Percentiles rank a stretch among this genome's conserved stretches.
Evolutionary conservation across 1,140 invertebrate genomes (phyloP).

Genomic region (Bacillus rossius): DNA sequence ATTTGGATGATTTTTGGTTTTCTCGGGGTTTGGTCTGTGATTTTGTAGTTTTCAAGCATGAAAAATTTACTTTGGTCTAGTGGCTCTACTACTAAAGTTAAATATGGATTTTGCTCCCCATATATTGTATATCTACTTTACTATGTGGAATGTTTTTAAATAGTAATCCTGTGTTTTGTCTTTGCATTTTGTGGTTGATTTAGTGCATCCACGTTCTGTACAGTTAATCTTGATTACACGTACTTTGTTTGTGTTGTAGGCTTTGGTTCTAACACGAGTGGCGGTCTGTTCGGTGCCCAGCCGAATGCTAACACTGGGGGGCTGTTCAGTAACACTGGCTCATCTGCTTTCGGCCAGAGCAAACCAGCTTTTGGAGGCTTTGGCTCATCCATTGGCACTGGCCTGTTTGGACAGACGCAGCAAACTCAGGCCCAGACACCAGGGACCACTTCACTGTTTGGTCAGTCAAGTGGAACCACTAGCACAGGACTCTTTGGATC

Average conservation of each 20-base stretch:
- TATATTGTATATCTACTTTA: no score
- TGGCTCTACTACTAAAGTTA: no score
- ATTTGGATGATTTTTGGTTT: no score
- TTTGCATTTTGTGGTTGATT: no score
- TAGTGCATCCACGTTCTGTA: neutral
- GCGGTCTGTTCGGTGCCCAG: slow-evolving; percentile 22
- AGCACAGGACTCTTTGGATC: slow-evolving; percentile 48
- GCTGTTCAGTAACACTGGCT: slow-evolving; percentile 2
- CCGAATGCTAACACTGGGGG: slow-evolving; percentile 18
- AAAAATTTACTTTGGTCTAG: no score
- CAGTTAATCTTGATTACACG: neutral
- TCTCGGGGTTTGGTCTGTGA: no score
- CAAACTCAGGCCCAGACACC: slow-evolving; percentile 24
- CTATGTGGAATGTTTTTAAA: no score
- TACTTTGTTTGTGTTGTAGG: slow-evolving; percentile 11
- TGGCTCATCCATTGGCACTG: slow-evolving; percentile 22
- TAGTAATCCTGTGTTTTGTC: no score
- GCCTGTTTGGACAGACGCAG: slow-evolving; percentile 45
- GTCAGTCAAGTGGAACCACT: slow-evolving; percentile 42
- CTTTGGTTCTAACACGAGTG: slow-evolving; percentile 4
- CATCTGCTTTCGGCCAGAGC: slow-evolving; percentile 31
- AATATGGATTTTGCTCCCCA: no score
- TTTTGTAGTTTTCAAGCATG: no score
- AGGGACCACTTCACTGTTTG: slow-evolving; percentile 50
- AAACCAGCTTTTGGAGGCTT: slow-evolving; percentile 28